A percentile compares a stretch with the other conserved stretches of the same genome.
Conservation (phyloP, 2,797 vertebrate genomes). For the Poeciliopsis paucimaculata region DNA sequence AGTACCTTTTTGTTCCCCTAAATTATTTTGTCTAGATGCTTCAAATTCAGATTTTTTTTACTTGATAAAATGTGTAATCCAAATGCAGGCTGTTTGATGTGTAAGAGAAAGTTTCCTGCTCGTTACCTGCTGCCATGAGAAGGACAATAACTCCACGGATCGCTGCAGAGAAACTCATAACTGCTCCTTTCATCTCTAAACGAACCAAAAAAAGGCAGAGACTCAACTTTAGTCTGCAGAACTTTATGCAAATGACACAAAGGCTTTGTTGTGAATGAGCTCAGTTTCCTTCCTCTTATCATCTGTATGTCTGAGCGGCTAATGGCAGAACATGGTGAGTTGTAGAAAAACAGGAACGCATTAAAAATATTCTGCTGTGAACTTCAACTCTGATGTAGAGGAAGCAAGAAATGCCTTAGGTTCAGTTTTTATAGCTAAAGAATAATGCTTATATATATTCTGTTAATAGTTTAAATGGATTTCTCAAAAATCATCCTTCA, state of each 20-base stretch:
- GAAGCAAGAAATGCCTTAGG: neutral
- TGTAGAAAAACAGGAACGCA: neutral
- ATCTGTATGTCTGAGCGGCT: neutral
- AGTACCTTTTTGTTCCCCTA: neutral
- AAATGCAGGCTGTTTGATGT: neutral
- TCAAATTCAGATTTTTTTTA: neutral
- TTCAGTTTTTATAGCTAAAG: neutral
- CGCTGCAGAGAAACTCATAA: constrained; percentile 2
- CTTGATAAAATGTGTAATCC: neutral
- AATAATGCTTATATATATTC: neutral
- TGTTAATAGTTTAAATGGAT: neutral
- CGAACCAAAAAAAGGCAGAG: neutral
- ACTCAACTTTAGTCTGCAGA: neutral
- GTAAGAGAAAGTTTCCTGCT: neutral
- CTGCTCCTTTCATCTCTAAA: constrained; percentile 3
- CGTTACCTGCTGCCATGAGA: constrained; percentile 16
- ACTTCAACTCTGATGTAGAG: no score
- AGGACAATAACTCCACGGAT: constrained; percentile 7
- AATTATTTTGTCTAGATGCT: neutral
- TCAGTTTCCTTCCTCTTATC: neutral
- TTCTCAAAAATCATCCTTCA: neutral
- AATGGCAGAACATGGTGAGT: neutral
- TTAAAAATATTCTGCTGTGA: neutral
- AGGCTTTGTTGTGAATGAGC: neutral
- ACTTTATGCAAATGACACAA: neutral